Base-by-base conservation (phyloP, 2,113 vertebrate species). In the Formicarius rufipectus region DNA sequence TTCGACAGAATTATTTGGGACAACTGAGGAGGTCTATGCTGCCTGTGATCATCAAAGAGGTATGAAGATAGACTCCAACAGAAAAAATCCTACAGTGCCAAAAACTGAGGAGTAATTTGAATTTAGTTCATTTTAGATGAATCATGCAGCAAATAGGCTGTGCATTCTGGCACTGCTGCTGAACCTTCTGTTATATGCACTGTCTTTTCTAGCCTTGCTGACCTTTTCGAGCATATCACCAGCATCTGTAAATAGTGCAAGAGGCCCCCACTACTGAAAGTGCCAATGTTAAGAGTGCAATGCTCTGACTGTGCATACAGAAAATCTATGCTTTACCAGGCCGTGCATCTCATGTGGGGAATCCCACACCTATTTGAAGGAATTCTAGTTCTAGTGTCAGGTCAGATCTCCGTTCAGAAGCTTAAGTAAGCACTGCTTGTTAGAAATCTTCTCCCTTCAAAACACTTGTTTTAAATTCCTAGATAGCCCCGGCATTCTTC, bases 11-110 rank as follows among this genome's bases (percentile, higher is more conserved):
- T 59, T 98, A 71, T 96, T 94, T 91, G 91, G 94, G 84, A 91
- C 81, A 72, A 31, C 53, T 20, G 81, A 97, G 71, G 97, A 96
- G 39, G 95, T 94, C 45, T 97, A 93, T 25, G 77, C 86, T 20
- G 40, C 71, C 86, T 96, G 95, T 84, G 96, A 97, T n/a, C 96
- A 92, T 89, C 96, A 96, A 77, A 96, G 95, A 95, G 97, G 97
- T 97, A 47, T 2, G 97, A 80, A 66, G 15, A 42, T 22, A 60
- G 27, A 27, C 15, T 49, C 8, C 45, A 37, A 27, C 10, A 52
- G 33, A 40, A 84, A 77, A 64, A 72, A 47, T 4, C 1, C 4
- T 19, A 15, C 17, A 11, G 10, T 31, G 20, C 30, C 47, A 64
- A 56, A 53, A 84, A 33, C 1, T 28, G 25, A 49, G 44, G 23